phyloP scores from a whole-genome alignment of 1,140 invertebrate species.

The Drosophila triauraria region DNA sequence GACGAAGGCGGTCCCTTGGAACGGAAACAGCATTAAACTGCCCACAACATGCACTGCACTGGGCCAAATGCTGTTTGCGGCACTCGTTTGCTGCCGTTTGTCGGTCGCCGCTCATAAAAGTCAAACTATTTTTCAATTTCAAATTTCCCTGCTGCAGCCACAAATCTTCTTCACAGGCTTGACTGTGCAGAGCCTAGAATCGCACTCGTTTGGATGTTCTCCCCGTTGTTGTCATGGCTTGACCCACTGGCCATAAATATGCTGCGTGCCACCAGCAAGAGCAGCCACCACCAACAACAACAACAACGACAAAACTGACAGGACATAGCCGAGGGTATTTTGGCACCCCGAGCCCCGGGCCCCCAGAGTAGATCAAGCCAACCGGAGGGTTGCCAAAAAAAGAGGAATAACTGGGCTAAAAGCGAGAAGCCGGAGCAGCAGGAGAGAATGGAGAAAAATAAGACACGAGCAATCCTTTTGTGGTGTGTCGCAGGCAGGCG shows the following conservation, averaged over 20 bases:
- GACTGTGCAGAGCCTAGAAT: constrained; percentile 23
- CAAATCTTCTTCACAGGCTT: constrained; percentile 75
- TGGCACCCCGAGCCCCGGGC: constrained; percentile 15
- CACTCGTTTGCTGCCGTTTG: constrained; percentile 53
- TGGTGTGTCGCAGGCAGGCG: constrained; percentile 63
- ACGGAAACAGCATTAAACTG: constrained; percentile 43
- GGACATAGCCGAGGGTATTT: constrained; percentile 30
- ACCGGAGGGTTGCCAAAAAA: constrained; percentile 30
- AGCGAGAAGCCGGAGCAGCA: constrained; percentile 5
- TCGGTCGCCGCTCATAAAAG: constrained; percentile 77
- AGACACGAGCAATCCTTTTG: constrained; percentile 57
- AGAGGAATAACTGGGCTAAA: constrained; percentile 15
- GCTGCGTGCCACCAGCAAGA: constrained; percentile 68
- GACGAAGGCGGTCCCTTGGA: not conserved
- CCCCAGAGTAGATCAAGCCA: constrained; percentile 65
- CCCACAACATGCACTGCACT: constrained; percentile 52
- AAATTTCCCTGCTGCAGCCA: constrained; percentile 78
- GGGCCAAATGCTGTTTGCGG: constrained; percentile 32
- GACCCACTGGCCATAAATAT: constrained; percentile 81
- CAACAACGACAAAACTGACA: constrained; percentile 25
- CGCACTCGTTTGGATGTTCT: constrained; percentile 16
- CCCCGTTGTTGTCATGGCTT: constrained; percentile 59
- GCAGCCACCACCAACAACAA: constrained; percentile 7
- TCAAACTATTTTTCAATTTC: constrained; percentile 84
- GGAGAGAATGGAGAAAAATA: constrained; percentile 30